phyloP scores from a whole-genome alignment of 2,113 vertebrate genomes.

The Ictalurus furcatus region DNA sequence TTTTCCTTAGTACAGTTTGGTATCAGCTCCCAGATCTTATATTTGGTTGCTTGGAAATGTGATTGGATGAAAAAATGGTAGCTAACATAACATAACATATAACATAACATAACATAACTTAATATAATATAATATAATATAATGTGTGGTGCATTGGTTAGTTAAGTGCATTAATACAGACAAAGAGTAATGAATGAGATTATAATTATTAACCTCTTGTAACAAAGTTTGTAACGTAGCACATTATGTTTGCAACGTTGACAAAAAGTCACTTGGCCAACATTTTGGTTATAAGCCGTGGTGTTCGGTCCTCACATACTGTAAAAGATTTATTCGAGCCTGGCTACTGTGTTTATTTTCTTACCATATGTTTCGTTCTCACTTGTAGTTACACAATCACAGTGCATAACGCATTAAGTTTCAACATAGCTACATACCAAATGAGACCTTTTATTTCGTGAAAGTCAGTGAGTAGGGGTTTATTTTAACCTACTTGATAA shows the following conservation, averaged over 20 bases:
- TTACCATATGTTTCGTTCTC: background rate
- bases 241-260: background rate
- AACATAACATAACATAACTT: background rate
- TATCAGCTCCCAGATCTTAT: background rate
- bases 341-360: background rate
- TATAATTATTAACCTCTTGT: background rate
- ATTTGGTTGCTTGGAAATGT: background rate
- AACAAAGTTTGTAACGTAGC: background rate
- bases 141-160: background rate
- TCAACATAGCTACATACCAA: slow-evolving; percentile 8
- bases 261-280: background rate
- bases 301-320: background rate
- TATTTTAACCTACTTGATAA: background rate
- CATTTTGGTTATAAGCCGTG: background rate
- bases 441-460: background rate
- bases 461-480: background rate
- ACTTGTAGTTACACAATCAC: background rate
- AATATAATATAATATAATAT: background rate
- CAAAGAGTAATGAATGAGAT: background rate
- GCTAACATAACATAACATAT: background rate
- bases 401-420: background rate
- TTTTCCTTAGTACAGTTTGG: background rate
- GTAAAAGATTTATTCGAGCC: background rate
- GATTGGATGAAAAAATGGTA: background rate
- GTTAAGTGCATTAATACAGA: background rate